Evolutionary conservation across 1,140 invertebrate species (phyloP), one percentile per base, ranked within the genome.

Genomic region (Cheumatopsyche charites): DNA sequence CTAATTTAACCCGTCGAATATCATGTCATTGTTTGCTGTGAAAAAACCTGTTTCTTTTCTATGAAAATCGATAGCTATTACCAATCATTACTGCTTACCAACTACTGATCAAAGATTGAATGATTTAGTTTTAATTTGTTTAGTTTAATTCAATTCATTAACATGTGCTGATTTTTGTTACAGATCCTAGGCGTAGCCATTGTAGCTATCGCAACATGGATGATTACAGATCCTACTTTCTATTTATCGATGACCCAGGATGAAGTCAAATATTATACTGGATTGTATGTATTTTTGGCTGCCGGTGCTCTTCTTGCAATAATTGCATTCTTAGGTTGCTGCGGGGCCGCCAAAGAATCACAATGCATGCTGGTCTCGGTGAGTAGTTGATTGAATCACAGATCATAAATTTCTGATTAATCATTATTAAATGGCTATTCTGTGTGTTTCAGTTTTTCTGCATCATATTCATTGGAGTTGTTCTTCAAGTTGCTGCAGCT

Each of bases 311-410:
- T 97, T 41, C 91, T 97, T 78, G 89, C 96, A 73, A 79, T 94
- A 47, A 90, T 96, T 21, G 92, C 94, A 0, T 92, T 97, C 82
- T 87, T 97, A 29, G 96, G 96, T 65, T 97, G 95, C 80, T 95
- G 92, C 80, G 95, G 96, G 23, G 92, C 94, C 11, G 89, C 93
- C 63, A 88, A 90, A 74, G 94, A 96, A 82, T 95, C 90, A 71
- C 92, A 92, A 77, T 94, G 93, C 81, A 89, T 96, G 86, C 87
- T 98, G 9, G 87, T 93, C 71, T 88, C 91, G 77, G 92, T 94
- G 81, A 58, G 55, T 58, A 13, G 21, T 55, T 89, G 84, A 43
- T 42, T 79, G 90, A 85, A 92, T 91, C 80, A 90, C 92, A 78
- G 89, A 88, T 73, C n/a, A 85, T 91, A 49, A 83, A 93, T 49